Evolutionary conservation across 2,797 vertebrate species (phyloP).

Genomic region (Echeneis naucrates): DNA sequence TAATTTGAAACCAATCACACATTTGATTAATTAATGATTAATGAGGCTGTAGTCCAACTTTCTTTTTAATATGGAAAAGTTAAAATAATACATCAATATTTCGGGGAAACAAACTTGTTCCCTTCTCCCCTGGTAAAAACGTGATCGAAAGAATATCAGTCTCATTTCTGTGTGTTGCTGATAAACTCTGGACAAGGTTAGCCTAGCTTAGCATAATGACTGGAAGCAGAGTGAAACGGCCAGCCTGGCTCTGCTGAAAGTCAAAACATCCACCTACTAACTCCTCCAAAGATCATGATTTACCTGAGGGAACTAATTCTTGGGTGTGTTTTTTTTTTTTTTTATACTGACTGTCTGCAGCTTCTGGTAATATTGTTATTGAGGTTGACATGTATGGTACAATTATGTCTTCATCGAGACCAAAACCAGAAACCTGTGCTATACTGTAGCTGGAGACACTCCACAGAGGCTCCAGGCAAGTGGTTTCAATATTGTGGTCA

Average conservation of each 20-base stretch:
- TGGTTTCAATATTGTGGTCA: not conserved
- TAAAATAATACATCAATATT: slow-evolving; percentile 2
- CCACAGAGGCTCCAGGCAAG: not conserved
- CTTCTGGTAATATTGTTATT: not conserved
- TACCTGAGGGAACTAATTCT: not conserved
- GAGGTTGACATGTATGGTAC: not conserved
- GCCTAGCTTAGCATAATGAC: not conserved
- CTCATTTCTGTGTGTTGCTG: not conserved
- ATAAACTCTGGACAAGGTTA: not conserved
- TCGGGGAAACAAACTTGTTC: not conserved
- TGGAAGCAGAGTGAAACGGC: not conserved
- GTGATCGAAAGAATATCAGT: not conserved
- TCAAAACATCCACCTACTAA: not conserved
- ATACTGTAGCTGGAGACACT: not conserved
- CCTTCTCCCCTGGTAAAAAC: not conserved
- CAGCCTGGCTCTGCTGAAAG: not conserved
- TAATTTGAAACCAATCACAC: slow-evolving; percentile 7
- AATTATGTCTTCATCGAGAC: too few species aligned
- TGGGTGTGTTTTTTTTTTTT: not conserved
- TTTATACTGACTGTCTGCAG: not conserved
- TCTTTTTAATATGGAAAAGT: not conserved
- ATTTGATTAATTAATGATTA: slow-evolving; percentile 5
- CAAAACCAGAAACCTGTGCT: not conserved
- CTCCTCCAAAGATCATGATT: not conserved
- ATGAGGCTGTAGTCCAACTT: not conserved